Percentiles rank a stretch among this genome's conserved stretches.
Conservation (phyloP, 2,888 invertebrate genomes). For the Mimumesa dahlbomi region DNA sequence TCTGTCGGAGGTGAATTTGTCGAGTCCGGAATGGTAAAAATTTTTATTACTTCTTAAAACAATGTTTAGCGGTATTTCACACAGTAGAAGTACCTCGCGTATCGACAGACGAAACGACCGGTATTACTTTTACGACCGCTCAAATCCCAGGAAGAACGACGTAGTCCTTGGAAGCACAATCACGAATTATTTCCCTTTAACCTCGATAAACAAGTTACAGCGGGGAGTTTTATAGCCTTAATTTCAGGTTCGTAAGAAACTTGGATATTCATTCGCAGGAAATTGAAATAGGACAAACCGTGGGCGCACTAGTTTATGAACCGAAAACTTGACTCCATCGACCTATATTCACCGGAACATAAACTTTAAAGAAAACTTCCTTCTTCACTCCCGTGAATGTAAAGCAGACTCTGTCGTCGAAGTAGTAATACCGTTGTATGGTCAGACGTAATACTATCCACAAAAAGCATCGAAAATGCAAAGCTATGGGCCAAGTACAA, state of each 20-base stretch:
- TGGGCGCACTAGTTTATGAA: conserved; percentile 19
- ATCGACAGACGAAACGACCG: conserved; percentile 29
- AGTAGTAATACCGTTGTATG: no score
- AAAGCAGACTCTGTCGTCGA: background rate
- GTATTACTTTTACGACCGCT: conserved; percentile 50
- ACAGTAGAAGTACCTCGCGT: conserved; percentile 1
- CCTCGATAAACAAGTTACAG: conserved; percentile 23
- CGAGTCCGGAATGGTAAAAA: conserved; percentile 15
- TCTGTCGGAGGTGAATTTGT: background rate
- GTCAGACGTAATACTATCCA: no score
- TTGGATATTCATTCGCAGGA: conserved; percentile 34
- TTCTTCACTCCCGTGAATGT: background rate
- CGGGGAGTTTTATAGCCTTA: conserved; percentile 35
- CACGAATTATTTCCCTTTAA: conserved; percentile 43
- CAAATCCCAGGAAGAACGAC: conserved; percentile 17
- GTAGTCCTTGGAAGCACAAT: conserved; percentile 15
- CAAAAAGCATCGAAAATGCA: no score
- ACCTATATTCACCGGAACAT: conserved; percentile 22
- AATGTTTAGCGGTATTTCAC: conserved; percentile 28
- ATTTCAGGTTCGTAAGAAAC: conserved; percentile 17
- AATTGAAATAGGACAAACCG: conserved; percentile 42
- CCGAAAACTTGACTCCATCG: conserved; percentile 38
- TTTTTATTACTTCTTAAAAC: conserved; percentile 25
- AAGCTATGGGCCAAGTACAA: no score
- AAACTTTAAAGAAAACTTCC: conserved; percentile 20